Conservation (phyloP, 2,797 vertebrate genomes). For the Centroberyx gerrardi region DNA sequence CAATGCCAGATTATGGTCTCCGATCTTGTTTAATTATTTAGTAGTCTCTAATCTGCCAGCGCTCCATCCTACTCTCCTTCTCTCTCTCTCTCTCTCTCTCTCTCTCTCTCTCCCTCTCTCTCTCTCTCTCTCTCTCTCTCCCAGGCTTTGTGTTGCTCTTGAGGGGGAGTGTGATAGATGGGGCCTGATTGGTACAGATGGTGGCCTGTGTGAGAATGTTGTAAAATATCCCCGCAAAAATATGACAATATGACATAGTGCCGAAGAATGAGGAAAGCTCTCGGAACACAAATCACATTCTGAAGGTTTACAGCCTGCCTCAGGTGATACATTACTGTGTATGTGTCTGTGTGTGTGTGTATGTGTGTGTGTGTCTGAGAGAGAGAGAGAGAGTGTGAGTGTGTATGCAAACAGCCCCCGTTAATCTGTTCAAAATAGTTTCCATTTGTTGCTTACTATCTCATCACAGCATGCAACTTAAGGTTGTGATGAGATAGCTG, state of each 20-base stretch:
- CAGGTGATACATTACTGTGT: conserved; percentile 7
- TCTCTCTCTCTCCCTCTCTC: conserved; percentile 12
- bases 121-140: conserved; percentile 34
- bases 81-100: neutral
- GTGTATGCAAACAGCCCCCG: neutral
- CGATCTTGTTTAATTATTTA: conserved; percentile 47
- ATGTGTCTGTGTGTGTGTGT: conserved; percentile 9
- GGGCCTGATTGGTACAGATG: conserved; percentile 10
- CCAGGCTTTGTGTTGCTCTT: conserved; percentile 40
- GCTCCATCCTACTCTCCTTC: conserved; percentile 23
- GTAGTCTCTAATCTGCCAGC: conserved; percentile 34
- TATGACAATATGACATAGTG: conserved; percentile 43
- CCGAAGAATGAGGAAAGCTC: conserved; percentile 52
- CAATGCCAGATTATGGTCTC: conserved; percentile 34
- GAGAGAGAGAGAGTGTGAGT: no score
- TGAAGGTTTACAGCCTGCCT: conserved; percentile 26
- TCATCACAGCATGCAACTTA: neutral
- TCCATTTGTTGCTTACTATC: neutral
- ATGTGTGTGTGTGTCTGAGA: neutral
- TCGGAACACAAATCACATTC: conserved; percentile 47
- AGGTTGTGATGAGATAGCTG: neutral
- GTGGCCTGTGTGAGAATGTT: conserved; percentile 16
- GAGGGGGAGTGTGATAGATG: conserved; percentile 50
- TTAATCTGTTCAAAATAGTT: conserved; percentile 6
- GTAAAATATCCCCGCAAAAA: conserved; percentile 53